Percentiles rank a stretch among this genome's conserved stretches.
Conservation (phyloP, 2,797 vertebrate species). For the Catharus ustulatus region DNA sequence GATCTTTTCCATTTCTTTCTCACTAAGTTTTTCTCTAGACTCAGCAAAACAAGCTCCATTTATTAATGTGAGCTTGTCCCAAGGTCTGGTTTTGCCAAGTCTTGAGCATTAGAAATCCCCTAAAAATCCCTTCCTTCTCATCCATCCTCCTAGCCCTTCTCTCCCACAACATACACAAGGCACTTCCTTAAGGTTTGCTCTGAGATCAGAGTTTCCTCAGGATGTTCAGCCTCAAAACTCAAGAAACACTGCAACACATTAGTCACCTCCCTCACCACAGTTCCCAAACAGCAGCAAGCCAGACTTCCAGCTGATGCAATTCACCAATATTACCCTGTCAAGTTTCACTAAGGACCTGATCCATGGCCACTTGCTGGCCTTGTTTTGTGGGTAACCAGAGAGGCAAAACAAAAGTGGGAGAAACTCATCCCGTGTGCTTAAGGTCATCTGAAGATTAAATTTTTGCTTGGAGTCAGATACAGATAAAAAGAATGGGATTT, state of each 20-base stretch:
- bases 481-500: background rate
- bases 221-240: conserved; percentile 55
- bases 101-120: conserved; percentile 55
- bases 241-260: conserved; percentile 50
- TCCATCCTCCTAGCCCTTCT: conserved; percentile 36
- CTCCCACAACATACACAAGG: conserved; percentile 52
- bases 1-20: conserved; percentile 44
- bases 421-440: background rate
- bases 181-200: conserved; percentile 59
- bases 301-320: conserved; percentile 53
- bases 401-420: background rate
- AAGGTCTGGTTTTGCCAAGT: conserved; percentile 41
- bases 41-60: conserved; percentile 51
- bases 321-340: background rate
- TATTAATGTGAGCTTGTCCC: conserved; percentile 31
- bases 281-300: conserved; percentile 39
- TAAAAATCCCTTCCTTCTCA: conserved; percentile 52
- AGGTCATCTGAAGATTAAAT: background rate
- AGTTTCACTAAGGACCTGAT: background rate
- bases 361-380: rapidly evolving
- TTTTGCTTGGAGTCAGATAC: background rate
- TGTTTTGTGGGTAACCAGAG: background rate
- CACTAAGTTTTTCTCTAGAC: conserved; percentile 47
- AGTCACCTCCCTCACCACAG: conserved; percentile 58
- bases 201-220: conserved; percentile 69